Base-by-base conservation (phyloP, 1,140 invertebrate species). In the Brevipalpus yothersi region DNA sequence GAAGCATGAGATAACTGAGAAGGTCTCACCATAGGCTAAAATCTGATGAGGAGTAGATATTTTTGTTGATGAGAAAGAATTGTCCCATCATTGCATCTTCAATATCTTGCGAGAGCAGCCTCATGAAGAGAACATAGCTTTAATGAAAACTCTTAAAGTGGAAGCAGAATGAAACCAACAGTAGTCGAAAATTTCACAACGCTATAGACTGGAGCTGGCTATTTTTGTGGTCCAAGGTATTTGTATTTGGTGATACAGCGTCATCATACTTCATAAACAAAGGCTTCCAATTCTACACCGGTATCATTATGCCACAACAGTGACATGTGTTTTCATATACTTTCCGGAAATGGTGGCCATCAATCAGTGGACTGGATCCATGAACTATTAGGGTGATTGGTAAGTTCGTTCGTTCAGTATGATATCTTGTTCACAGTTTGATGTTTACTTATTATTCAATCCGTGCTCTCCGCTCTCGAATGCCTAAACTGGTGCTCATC, bases 141-240 rank as follows among this genome's bases (percentile, higher is more conserved):
- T n/a, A n/a, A n/a, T n/a, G n/a, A n/a, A n/a, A n/a, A n/a, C n/a
- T n/a, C n/a, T n/a, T n/a, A n/a, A n/a, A n/a, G n/a, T n/a, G n/a
- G n/a, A n/a, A n/a, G n/a, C n/a, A n/a, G n/a, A n/a, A n/a, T n/a
- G n/a, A n/a, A n/a, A n/a, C n/a, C n/a, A n/a, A n/a, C n/a, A n/a
- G n/a, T n/a, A n/a, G n/a, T n/a, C n/a, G n/a, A n/a, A n/a, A n/a
- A n/a, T n/a, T n/a, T n/a, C n/a, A n/a, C n/a, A n/a, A n/a, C n/a
- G n/a, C n/a, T n/a, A n/a, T n/a, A n/a, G n/a, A n/a, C n/a, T 97
- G 92, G 91, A 86, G 86, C 56, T 91, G 80, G 80, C 80, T 90
- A 76, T 95, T 95, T 72, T 86, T 88, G 23, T 73, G 94, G 58
- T 93, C 89, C 60, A 93, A 97, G 74, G 75, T 75, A 2, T 69